Percentiles rank a stretch among this genome's conserved stretches.
These are phyloP conservation scores for Iphiclides podalirius DNA, from an alignment of 2,888 invertebrate genomes.

Conservation along the genomic window DNA sequence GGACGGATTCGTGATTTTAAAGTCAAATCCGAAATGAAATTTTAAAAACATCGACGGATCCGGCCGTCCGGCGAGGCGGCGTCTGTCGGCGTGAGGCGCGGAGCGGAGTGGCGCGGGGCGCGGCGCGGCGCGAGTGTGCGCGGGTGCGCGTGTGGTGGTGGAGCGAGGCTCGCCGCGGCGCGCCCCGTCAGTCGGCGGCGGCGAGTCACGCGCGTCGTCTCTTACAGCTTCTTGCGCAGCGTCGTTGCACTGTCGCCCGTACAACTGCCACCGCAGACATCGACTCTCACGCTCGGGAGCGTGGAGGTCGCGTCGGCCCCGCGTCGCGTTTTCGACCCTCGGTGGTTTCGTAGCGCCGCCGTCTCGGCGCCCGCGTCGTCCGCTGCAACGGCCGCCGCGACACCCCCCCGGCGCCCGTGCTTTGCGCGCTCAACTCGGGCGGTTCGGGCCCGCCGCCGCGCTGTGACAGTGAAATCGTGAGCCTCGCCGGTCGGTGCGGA, in stretches of 20 bases:
- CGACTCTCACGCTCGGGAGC: conserved; percentile 71
- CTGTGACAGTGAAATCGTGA: conserved; percentile 78
- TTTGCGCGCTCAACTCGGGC: conserved; percentile 63
- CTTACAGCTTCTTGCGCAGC: conserved; percentile 53
- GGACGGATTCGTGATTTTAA: conserved; percentile 65
- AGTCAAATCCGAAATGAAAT: conserved; percentile 73
- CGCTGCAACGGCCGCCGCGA: too few species aligned
- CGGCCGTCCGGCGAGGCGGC: conserved; percentile 45
- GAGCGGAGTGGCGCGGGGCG: conserved; percentile 36
- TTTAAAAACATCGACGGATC: conserved; percentile 67
- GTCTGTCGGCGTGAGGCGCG: conserved; percentile 34
- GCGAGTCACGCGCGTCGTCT: conserved; percentile 77
- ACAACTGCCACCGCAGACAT: conserved; percentile 64
- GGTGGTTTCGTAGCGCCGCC: conserved; percentile 50
- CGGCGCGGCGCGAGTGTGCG: conserved; percentile 62
- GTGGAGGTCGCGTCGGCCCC: conserved; percentile 67
- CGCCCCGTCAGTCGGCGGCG: conserved; percentile 77
- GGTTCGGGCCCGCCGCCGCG: conserved; percentile 57
- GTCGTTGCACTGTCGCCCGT: conserved; percentile 55
- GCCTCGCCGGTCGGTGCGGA: conserved; percentile 70
- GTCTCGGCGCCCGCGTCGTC: conserved; percentile 36
- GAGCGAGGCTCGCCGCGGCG: conserved; percentile 64
- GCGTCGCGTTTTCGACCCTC: conserved; percentile 54
- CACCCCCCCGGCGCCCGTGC: conserved; percentile 51
- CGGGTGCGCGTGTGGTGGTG: conserved; percentile 63